A percentile compares a stretch with the other conserved stretches of the same genome.
phyloP scores from a whole-genome alignment of 1,140 invertebrate genomes.

The Rhyacophila brunnea region DNA sequence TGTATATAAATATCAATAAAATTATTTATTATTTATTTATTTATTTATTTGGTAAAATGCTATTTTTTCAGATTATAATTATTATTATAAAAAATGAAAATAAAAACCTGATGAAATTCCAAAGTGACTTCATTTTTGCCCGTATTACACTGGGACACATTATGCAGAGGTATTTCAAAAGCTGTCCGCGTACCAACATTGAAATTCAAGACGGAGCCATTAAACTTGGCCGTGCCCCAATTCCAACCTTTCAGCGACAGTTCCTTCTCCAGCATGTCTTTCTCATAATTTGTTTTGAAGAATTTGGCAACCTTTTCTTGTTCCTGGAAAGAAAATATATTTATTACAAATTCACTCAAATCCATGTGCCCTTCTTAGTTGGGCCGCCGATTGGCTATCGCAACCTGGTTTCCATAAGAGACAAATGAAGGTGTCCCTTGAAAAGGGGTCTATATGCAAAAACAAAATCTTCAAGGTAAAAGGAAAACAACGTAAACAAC shows the following conservation, averaged over 20 bases:
- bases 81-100: neutral
- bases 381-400: too few relatives aligned
- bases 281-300: slow-evolving; percentile 80
- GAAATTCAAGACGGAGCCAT: slow-evolving; percentile 89
- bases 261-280: slow-evolving; percentile 88
- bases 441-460: too few relatives aligned
- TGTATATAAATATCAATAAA: too few relatives aligned
- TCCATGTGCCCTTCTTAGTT: too few relatives aligned
- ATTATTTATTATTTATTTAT: slow-evolving; percentile 5
- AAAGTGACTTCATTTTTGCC: slow-evolving; percentile 98
- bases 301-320: slow-evolving; percentile 84
- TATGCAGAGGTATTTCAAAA: slow-evolving; percentile 94
- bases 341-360: too few relatives aligned
- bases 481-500: too few relatives aligned
- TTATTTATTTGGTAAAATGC: neutral
- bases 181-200: slow-evolving; percentile 85
- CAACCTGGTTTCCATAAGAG: too few relatives aligned
- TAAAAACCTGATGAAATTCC: slow-evolving; percentile 89
- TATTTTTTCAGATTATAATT: neutral
- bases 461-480: too few relatives aligned
- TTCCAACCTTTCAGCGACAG: slow-evolving; percentile 98
- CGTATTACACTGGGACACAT: slow-evolving; percentile 96
- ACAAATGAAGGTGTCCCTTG: too few relatives aligned
- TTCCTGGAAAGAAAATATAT: slow-evolving; percentile 64
- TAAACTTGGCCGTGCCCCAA: slow-evolving; percentile 95